Base-by-base conservation (phyloP, 2,888 invertebrate species). In the Hemithea aestivaria region DNA sequence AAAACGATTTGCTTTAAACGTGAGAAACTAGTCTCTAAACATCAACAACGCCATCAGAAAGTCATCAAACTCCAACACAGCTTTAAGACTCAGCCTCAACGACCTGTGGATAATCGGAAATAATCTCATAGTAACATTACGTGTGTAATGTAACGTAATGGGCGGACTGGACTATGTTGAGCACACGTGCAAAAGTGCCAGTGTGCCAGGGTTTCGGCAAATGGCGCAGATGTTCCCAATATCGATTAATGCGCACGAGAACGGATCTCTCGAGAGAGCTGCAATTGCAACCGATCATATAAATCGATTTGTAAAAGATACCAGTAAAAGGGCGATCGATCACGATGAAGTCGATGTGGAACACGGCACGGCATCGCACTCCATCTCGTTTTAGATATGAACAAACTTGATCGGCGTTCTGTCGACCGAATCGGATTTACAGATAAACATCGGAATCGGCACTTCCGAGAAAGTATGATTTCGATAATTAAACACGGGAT, bases 291-390 rank as follows among this genome's bases (percentile, higher is more conserved):
- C 59, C 58, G 59, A 63, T 62, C 62, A 57, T 54, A 65, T 59
- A 61, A 68, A 74, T 70, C 69, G 73, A 75, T 75, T 71, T 65
- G 70, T 73, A 68, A 62, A 63, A 63, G 62, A 65, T 66, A 66
- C 51, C 43, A 60, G 62, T 68, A 67, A 70, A 73, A 68, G 64
- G 62, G 63, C 60, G 52, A 71, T 71, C 69, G 66, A 73, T 76
- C 73, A 74, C 62, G 54, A 62, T 55, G 58, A 54, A 66, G 62
- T 59, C 53, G 59, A 70, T 67, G 62, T 63, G 48, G 56, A 60
- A 58, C 59, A 55, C 45, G 44, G 56, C 59, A 55, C 45, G 44
- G 56, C 53, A 60, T 61, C 56, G 56, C 49, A 59, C 52, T 58
- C 53, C 56, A 65, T 69, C 66, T 66, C 60, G 61, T 63, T 65